Evolutionary conservation across 1,140 invertebrate genomes (phyloP).

Genomic region (Condylostylus longicornis): DNA sequence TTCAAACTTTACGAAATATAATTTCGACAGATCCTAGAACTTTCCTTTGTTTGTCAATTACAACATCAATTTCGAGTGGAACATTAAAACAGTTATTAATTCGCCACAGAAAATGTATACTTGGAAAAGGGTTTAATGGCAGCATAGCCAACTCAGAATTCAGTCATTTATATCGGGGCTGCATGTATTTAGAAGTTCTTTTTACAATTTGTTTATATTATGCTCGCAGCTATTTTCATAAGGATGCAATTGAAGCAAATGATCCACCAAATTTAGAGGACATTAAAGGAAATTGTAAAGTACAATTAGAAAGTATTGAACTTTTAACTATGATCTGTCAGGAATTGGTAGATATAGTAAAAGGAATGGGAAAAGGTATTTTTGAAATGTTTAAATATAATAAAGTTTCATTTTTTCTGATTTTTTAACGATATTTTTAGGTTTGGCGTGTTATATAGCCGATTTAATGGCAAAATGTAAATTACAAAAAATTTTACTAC

Average conservation of each 20-base stretch:
- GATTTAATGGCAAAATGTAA: slow-evolving; percentile 70
- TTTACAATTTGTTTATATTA: slow-evolving; percentile 67
- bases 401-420: no score
- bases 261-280: slow-evolving; percentile 54
- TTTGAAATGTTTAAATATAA: no score
- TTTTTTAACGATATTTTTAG: no score
- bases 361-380: slow-evolving; percentile 65
- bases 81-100: slow-evolving; percentile 43
- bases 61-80: slow-evolving; percentile 45
- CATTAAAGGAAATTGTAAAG: slow-evolving; percentile 56
- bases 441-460: slow-evolving; percentile 66
- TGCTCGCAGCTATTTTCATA: slow-evolving; percentile 67
- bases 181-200: slow-evolving; percentile 71
- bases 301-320: slow-evolving; percentile 62
- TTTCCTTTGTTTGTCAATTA: slow-evolving; percentile 54
- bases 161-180: slow-evolving; percentile 48
- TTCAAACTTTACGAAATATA: slow-evolving; percentile 58
- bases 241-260: slow-evolving; percentile 38
- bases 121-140: slow-evolving; percentile 63
- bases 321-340: slow-evolving; percentile 61
- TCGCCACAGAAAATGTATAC: slow-evolving; percentile 64
- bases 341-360: slow-evolving; percentile 66
- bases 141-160: slow-evolving; percentile 46
- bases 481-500: slow-evolving; percentile 75
- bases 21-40: slow-evolving; percentile 55